A percentile compares a stretch with the other conserved stretches of the same genome.
These are phyloP conservation scores for Calonectris borealis DNA, from an alignment of 2,113 vertebrate genomes.

Conservation along the genomic window DNA sequence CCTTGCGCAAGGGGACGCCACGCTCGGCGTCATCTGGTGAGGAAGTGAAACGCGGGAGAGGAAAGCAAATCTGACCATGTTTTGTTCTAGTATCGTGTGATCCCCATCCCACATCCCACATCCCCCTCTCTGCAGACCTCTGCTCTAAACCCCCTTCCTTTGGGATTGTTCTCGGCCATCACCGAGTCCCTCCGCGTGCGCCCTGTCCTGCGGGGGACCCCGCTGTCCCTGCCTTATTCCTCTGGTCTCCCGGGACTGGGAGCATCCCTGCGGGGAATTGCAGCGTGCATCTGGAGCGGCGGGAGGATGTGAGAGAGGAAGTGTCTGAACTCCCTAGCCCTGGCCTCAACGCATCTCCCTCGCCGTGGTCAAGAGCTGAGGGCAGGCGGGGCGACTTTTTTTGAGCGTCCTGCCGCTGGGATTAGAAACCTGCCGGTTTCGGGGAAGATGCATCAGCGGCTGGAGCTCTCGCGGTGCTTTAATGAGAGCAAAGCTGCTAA, in stretches of 20 bases:
- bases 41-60: conserved; percentile 35
- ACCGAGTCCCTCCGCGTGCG: rapidly evolving
- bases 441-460: neutral
- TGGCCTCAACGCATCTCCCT: neutral
- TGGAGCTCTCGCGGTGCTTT: neutral
- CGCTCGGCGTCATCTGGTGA: rapidly evolving
- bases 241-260: rapidly evolving
- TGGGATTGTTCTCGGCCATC: neutral
- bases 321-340: neutral
- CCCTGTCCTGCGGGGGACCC: too few species aligned
- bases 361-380: neutral
- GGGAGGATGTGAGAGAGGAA: conserved; percentile 16
- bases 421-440: neutral
- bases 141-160: neutral
- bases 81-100: neutral
- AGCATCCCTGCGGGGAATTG: neutral
- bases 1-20: neutral
- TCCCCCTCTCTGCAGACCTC: neutral
- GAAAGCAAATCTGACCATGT: neutral
- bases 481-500: neutral
- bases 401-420: neutral
- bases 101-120: neutral
- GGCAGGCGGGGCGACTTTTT: rapidly evolving
- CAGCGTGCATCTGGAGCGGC: rapidly evolving
- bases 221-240: rapidly evolving